These are phyloP conservation scores for Leptinotarsa texana DNA, from an alignment of 1,140 invertebrate genomes.

Conservation along the genomic window DNA sequence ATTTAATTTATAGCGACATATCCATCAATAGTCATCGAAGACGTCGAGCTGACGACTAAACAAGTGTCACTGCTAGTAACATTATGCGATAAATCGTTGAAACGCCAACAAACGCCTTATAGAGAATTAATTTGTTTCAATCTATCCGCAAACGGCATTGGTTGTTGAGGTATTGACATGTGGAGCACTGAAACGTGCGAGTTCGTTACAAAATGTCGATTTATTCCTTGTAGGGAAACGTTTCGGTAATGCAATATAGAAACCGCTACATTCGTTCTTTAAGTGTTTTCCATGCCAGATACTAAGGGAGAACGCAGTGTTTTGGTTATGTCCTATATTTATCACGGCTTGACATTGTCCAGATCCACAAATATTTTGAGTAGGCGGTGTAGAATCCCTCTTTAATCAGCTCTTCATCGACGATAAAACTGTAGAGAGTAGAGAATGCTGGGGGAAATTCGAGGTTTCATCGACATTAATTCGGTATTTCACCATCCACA, in stretches of 20 bases:
- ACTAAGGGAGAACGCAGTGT: too few species aligned
- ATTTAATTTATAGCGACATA: slow-evolving; percentile 1
- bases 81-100: background rate
- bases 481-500: too few species aligned
- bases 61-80: background rate
- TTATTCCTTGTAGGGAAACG: background rate
- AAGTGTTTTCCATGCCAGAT: too few species aligned
- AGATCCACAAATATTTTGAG: too few species aligned
- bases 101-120: slow-evolving; percentile 2
- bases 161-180: background rate
- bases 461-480: too few species aligned
- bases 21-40: background rate
- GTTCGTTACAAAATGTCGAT: background rate
- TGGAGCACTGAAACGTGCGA: background rate
- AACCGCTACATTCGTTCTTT: too few species aligned
- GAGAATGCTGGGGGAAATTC: too few species aligned
- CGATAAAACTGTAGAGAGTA: too few species aligned
- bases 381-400: too few species aligned
- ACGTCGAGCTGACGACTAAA: background rate
- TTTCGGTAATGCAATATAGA: background rate
- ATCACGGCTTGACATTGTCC: too few species aligned
- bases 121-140: background rate
- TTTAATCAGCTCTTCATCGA: too few species aligned
- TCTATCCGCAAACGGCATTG: background rate
- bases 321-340: too few species aligned